phyloP scores from a whole-genome alignment of 1,140 invertebrate genomes.

The Polypedilum vanderplanki region DNA sequence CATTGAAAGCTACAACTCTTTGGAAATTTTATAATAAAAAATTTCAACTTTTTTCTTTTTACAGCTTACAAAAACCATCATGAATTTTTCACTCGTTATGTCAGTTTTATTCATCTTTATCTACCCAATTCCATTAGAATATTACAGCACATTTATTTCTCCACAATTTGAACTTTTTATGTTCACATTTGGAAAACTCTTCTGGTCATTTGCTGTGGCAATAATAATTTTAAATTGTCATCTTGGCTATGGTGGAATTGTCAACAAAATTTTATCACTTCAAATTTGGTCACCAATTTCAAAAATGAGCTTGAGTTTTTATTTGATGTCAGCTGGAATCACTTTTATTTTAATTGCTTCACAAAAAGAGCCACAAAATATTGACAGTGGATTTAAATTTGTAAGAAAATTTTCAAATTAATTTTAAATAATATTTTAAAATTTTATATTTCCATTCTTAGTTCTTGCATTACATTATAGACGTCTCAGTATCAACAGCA shows the following conservation, averaged over 20 bases:
- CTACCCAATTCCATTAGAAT: not conserved
- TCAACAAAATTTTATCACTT: not conserved
- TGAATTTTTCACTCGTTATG: not conserved
- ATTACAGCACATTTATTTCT: not conserved
- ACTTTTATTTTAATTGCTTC: not conserved
- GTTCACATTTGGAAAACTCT: not conserved
- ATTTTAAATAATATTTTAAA: not conserved
- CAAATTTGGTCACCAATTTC: not conserved
- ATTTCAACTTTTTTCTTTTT: not conserved
- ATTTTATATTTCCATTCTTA: not conserved
- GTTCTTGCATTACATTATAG: not conserved
- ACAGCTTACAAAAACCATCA: not conserved
- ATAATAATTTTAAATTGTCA: not conserved
- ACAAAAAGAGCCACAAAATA: not conserved
- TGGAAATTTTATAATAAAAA: not conserved
- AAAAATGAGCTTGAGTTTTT: conserved; percentile 2
- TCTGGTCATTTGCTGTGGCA: not conserved
- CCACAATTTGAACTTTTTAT: not conserved
- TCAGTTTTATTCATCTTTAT: not conserved
- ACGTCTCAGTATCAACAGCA: not conserved
- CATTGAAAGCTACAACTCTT: not conserved
- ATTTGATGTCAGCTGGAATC: not conserved
- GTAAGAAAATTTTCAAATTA: not conserved
- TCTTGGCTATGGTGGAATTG: not conserved
- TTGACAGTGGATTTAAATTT: not conserved